Percentiles rank a stretch among this genome's conserved stretches.
Evolutionary conservation across 2,888 invertebrate genomes (phyloP).

Genomic region (Eupithecia vulgata): DNA sequence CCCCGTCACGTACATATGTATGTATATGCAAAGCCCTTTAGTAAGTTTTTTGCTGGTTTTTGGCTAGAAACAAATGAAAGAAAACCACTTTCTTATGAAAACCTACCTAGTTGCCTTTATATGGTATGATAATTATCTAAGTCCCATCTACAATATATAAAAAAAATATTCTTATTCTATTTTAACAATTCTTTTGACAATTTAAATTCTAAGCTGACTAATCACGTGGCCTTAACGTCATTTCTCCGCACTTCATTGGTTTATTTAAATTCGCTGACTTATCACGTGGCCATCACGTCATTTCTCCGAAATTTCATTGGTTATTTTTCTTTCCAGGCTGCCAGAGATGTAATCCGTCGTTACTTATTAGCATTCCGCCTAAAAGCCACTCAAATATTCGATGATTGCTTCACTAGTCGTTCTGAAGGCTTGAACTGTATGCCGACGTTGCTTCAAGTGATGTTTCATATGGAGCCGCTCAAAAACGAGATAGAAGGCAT

Average conservation of each 20-base stretch:
- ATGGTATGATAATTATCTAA: too few species aligned
- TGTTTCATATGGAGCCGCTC: constrained; percentile 75
- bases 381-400: constrained; percentile 71
- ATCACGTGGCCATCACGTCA: not conserved
- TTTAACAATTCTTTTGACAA: too few species aligned
- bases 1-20: too few species aligned
- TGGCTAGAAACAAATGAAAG: too few species aligned
- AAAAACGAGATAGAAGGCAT: constrained; percentile 81
- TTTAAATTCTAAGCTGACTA: too few species aligned
- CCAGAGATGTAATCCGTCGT: constrained; percentile 84
- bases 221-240: too few species aligned
- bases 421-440: constrained; percentile 60
- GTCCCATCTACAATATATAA: too few species aligned
- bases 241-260: not conserved
- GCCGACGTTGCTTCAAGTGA: constrained; percentile 73
- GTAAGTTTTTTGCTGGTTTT: too few species aligned
- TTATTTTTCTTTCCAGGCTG: constrained; percentile 73
- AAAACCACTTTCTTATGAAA: too few species aligned
- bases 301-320: not conserved
- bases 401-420: constrained; percentile 56
- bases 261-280: not conserved
- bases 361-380: constrained; percentile 85
- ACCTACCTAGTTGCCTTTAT: too few species aligned
- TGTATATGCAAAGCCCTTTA: too few species aligned
- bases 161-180: too few species aligned